Percentiles rank a stretch among this genome's conserved stretches.
Conservation (phyloP, 92 coral and sea anemone species). For the Phenganax stokvisi region DNA sequence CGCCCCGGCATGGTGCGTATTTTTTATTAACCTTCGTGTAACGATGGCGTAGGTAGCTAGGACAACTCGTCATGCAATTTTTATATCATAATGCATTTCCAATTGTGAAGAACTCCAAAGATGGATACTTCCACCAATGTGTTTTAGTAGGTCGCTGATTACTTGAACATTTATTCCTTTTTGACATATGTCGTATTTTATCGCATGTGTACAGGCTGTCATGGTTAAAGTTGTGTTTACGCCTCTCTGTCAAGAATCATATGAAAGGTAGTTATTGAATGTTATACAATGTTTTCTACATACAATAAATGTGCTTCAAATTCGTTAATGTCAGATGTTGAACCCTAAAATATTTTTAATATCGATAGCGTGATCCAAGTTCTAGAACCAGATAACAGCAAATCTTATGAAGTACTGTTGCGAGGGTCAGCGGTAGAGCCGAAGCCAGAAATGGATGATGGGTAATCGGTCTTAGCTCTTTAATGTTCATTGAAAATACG, state of each 20-base stretch:
- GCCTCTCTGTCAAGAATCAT: slow-evolving; percentile 48
- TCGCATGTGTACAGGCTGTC: slow-evolving; percentile 48
- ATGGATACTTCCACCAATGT: background rate
- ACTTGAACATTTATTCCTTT: background rate
- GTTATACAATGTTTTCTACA: background rate
- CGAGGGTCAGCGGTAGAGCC: slow-evolving; percentile 70
- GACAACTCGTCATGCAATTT: too few species aligned
- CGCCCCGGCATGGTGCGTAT: slow-evolving; percentile 72
- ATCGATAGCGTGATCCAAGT: slow-evolving; percentile 27
- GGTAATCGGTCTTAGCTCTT: background rate
- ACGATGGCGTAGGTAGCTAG: background rate
- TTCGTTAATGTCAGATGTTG: too few species aligned
- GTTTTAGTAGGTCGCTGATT: too few species aligned
- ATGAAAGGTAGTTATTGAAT: slow-evolving; percentile 52
- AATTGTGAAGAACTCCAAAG: background rate
- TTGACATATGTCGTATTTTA: background rate
- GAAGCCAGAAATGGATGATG: slow-evolving; percentile 47
- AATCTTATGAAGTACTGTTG: slow-evolving; percentile 52
- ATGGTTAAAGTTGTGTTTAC: slow-evolving; percentile 59
- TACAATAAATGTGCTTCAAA: slow-evolving; percentile 33
- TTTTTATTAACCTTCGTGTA: background rate
- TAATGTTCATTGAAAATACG: background rate
- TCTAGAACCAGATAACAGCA: slow-evolving; percentile 14
- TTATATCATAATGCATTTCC: background rate
- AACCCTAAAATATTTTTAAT: background rate